phyloP scores from a whole-genome alignment of 2,113 vertebrate species.

The Campylomormyrus numenius region DNA sequence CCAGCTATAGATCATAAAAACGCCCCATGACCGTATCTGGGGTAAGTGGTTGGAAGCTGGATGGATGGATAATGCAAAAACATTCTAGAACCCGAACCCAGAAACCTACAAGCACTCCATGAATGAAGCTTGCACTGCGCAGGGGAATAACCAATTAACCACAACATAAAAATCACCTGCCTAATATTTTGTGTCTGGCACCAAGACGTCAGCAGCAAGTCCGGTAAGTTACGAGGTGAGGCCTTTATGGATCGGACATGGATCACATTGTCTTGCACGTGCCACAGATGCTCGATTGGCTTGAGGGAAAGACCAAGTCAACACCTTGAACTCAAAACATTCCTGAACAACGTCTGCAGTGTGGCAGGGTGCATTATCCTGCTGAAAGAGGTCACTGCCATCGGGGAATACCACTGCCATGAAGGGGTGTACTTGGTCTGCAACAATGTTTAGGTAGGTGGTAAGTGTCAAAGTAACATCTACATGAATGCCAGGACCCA shows the following conservation, averaged over 20 bases:
- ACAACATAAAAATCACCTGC: background rate
- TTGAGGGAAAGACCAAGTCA: background rate
- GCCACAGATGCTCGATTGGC: background rate
- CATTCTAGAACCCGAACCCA: background rate
- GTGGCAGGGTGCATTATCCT: background rate
- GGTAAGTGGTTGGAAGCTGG: background rate
- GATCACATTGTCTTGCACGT: background rate
- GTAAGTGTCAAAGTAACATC: background rate
- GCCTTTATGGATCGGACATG: background rate
- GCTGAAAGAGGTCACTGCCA: background rate
- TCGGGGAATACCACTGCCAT: background rate
- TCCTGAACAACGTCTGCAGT: background rate
- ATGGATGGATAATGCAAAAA: background rate
- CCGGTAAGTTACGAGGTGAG: background rate
- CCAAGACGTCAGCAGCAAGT: background rate
- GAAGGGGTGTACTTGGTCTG: background rate
- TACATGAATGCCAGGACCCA: background rate
- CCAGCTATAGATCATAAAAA: background rate
- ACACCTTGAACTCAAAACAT: background rate
- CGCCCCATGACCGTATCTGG: background rate
- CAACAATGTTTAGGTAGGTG: background rate
- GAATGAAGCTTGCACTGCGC: background rate
- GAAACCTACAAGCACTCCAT: background rate
- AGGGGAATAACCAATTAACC: background rate
- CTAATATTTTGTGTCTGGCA: background rate